Base-by-base conservation (phyloP, 2,888 invertebrate genomes). In the Choreutis nemorana region DNA sequence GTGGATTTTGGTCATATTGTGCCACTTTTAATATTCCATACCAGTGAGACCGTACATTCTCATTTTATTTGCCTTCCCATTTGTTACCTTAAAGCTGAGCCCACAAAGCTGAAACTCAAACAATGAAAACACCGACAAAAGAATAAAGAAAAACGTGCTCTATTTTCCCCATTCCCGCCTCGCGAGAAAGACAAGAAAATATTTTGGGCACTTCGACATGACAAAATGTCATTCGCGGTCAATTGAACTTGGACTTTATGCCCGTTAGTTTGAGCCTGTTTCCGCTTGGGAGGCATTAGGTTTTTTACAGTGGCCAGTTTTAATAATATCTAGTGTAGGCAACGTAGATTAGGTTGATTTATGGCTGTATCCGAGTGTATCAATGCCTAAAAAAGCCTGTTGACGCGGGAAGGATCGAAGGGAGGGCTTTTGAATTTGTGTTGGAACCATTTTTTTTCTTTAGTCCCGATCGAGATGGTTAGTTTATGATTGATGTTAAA, bases 191-290 rank as follows among this genome's bases (percentile, higher is more conserved):
- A 39, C 37, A 41, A 43, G 47, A 45, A 56, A 55, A 53, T 55
- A 50, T 55, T 57, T 58, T 54, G 56, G 50, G 48, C 54, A 54
- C 42, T 50, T 42, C 42, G 36, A 37, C 36, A 36, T 34, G 31
- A 35, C 37, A 34, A 32, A 39, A 39, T 45, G 48, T 45, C 37
- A 25, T 27, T 37, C 30, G 24, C 29, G 14, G 11, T 24, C 27
- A 30, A 27, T 23, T 14, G 7, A 33, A 22, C 23, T 15, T 8
- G 18, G 26, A 26, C 33, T 25, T 28, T 33, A 12, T 15, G 6
- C 11, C 28, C 3, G n/a, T 2, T 3, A 1, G 3, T 2, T 28
- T 10, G 14, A 28, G 10, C 11, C 11, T 14, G 14, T 13, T 24
- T 21, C 10, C 10, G 20, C 13, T 13, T 14, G 18, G 8, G 3